Conservation (phyloP, 2,113 vertebrate species). For the Setophaga coronata region DNA sequence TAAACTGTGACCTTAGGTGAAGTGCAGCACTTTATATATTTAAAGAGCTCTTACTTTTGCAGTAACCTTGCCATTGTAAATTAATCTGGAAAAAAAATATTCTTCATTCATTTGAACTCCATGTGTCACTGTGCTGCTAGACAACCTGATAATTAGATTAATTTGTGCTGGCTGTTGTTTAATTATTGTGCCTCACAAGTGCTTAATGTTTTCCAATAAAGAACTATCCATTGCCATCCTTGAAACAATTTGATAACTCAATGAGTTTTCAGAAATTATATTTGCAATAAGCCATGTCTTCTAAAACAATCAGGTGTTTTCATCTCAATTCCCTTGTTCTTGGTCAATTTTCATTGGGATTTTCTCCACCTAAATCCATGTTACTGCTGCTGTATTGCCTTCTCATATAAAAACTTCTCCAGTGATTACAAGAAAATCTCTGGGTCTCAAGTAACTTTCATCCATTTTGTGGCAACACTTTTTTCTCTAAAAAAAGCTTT, state of each 20-base stretch:
- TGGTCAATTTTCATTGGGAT: neutral
- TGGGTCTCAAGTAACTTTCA: neutral
- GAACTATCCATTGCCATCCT: neutral
- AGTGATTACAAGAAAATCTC: neutral
- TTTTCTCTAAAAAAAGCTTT: neutral
- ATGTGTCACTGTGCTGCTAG: neutral
- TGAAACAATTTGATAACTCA: neutral
- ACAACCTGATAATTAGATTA: neutral
- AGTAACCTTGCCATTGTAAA: neutral
- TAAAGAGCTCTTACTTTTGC: neutral
- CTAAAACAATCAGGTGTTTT: neutral
- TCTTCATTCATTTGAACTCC: neutral
- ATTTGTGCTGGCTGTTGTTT: neutral
- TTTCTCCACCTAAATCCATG: neutral
- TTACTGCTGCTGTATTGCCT: fast-evolving
- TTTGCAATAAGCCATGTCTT: neutral
- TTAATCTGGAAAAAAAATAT: neutral
- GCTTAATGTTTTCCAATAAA: neutral
- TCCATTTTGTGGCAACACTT: neutral
- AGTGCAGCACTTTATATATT: fast-evolving
- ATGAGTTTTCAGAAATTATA: neutral
- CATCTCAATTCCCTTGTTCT: neutral
- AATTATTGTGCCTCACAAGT: neutral
- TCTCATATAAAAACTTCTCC: neutral
- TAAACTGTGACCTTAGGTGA: neutral